phyloP scores from a whole-genome alignment of 2,113 vertebrate genomes.

The Callithrix jacchus region DNA sequence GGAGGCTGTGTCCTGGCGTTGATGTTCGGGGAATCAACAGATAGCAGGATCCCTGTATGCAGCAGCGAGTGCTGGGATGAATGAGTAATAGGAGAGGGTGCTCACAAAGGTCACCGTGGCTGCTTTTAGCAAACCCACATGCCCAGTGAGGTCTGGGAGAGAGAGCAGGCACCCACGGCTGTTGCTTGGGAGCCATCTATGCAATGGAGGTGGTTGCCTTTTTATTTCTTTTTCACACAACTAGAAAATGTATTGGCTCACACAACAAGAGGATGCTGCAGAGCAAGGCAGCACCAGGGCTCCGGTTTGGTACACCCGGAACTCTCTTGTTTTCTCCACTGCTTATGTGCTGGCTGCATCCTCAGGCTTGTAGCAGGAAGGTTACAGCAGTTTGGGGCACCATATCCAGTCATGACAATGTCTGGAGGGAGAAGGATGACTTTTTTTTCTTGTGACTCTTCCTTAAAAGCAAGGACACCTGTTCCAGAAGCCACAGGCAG shows the following conservation, averaged over 20 bases:
- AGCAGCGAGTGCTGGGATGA: neutral
- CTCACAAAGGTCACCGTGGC: neutral
- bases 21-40: neutral
- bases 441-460: neutral
- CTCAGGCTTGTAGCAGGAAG: neutral
- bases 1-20: neutral
- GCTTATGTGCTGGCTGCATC: neutral
- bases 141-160: neutral
- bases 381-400: neutral
- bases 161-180: too few relatives aligned
- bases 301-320: neutral
- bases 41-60: neutral
- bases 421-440: neutral
- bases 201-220: neutral
- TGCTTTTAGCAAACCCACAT: neutral
- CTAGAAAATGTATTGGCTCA: neutral
- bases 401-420: neutral
- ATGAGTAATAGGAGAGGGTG: neutral
- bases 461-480: neutral
- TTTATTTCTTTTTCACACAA: neutral
- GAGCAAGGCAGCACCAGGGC: neutral
- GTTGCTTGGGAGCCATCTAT: neutral
- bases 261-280: neutral
- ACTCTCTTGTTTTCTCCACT: neutral
- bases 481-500: neutral